Evolutionary conservation across 2,113 vertebrate species (phyloP).

Genomic region (Calidris pygmaea): DNA sequence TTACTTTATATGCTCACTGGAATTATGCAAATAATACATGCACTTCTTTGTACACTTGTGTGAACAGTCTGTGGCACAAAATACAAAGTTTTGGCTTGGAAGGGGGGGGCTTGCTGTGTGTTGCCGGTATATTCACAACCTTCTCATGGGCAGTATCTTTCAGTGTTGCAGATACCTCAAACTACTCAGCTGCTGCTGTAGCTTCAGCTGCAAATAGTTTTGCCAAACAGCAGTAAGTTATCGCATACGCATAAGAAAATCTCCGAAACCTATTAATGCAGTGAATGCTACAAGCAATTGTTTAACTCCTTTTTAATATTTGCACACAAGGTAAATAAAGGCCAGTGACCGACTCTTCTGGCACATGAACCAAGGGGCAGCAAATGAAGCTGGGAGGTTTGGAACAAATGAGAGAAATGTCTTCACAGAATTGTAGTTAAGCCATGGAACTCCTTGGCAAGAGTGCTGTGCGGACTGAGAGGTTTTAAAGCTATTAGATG

Average conservation of each 20-base stretch:
- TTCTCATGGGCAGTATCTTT: not conserved
- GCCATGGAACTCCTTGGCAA: not conserved
- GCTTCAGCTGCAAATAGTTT: not conserved
- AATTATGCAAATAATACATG: not conserved
- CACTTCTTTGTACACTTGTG: not conserved
- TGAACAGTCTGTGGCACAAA: not conserved
- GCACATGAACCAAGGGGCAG: not conserved
- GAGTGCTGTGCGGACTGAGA: not conserved
- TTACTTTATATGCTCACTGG: not conserved
- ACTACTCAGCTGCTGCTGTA: not conserved
- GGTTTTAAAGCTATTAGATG: not conserved
- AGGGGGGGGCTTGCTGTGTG: accelerated
- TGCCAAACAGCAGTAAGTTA: not conserved
- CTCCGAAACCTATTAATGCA: not conserved
- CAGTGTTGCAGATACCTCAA: not conserved
- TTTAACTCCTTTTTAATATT: not conserved
- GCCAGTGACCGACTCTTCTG: not conserved
- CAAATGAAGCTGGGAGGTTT: not conserved
- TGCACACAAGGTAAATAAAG: not conserved
- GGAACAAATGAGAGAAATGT: not conserved
- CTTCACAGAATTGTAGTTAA: not conserved
- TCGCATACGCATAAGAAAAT: not conserved
- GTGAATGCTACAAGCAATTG: not conserved
- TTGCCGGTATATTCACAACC: not conserved
- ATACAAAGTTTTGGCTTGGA: not conserved